Base-by-base conservation (phyloP, 2,888 invertebrate genomes). In the Cantharis nigra region DNA sequence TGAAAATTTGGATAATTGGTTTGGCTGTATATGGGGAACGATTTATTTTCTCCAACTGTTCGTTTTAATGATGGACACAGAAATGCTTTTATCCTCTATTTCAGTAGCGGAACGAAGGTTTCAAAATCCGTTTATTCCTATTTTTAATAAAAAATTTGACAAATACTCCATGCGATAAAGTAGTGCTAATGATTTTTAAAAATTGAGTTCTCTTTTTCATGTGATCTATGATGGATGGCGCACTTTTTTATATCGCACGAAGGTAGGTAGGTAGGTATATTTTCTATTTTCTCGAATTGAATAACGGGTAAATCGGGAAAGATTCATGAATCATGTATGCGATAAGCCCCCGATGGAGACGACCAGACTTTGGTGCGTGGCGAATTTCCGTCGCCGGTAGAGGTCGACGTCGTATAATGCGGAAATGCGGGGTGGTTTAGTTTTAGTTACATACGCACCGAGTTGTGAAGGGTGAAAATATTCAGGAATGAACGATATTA, bases 251-350 rank as follows among this genome's bases (percentile, higher is more conserved):
- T 28, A n/a, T 63, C 62, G 49, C 69, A 69, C 63, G 71, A 63
- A 64, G 75, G 23, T 73, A 70, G 78, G 74, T 69, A 72, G 26
- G 26, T 69, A 72, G 26, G 26, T 65, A 65, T 78, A 26, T 78
- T 79, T 77, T 79, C 77, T 77, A 75, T 79, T 80, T 80, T 73
- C 69, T 62, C 76, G 76, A 79, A 79, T 77, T 80, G 80, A 80
- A 80, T 80, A 74, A 74, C 79, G 79, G 72, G 76, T 80, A 77
- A 80, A 80, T 78, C 77, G 75, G 79, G 80, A 78, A 79, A 79
- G 77, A 77, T 80, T 79, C 80, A 80, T 80, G 80, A 80, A 80
- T 80, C 80, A 80, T 80, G 80, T 79, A 80, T 80, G 77, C 76
- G 80, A 80, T 80, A 80, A 80, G 79, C 80, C 72, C 77, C 78